A percentile compares a stretch with the other conserved stretches of the same genome.
Conservation (phyloP, 2,113 vertebrate genomes). For the Microtus montanus region DNA sequence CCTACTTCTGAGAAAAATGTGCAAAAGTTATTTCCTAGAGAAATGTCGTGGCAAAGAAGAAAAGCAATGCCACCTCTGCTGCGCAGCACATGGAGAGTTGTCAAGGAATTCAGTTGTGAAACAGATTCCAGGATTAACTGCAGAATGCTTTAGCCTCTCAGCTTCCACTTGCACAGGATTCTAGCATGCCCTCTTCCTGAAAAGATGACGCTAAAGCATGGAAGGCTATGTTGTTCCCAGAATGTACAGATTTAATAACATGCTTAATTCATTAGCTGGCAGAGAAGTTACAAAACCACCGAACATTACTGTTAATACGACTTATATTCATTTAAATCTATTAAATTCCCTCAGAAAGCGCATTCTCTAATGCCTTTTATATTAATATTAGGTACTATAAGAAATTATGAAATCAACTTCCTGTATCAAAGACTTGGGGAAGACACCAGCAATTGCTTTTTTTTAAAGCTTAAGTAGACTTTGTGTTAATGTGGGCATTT, state of each 20-base stretch:
- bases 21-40: constrained; percentile 50
- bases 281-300: constrained; percentile 53
- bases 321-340: constrained; percentile 66
- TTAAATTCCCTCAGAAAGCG: constrained; percentile 46
- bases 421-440: neutral
- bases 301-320: constrained; percentile 56
- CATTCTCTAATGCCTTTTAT: constrained; percentile 62
- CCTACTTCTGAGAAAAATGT: constrained; percentile 27
- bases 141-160: constrained; percentile 38
- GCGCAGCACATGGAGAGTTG: neutral
- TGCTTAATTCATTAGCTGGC: constrained; percentile 61
- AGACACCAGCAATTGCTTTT: constrained; percentile 1
- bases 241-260: constrained; percentile 52
- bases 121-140: neutral
- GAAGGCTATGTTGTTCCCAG: constrained; percentile 31
- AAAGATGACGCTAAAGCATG: constrained; percentile 38
- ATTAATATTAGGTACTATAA: constrained; percentile 40
- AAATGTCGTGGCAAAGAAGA: neutral
- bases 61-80: neutral
- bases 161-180: neutral
- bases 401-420: constrained; percentile 42
- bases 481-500: constrained; percentile 3
- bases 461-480: constrained; percentile 30
- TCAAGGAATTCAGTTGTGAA: neutral
- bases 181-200: constrained; percentile 22